Evolutionary conservation across 92 coral and sea anemone genomes (phyloP), one percentile per base, ranked within the genome.

Genomic region (Chrysogorgia sp.): DNA sequence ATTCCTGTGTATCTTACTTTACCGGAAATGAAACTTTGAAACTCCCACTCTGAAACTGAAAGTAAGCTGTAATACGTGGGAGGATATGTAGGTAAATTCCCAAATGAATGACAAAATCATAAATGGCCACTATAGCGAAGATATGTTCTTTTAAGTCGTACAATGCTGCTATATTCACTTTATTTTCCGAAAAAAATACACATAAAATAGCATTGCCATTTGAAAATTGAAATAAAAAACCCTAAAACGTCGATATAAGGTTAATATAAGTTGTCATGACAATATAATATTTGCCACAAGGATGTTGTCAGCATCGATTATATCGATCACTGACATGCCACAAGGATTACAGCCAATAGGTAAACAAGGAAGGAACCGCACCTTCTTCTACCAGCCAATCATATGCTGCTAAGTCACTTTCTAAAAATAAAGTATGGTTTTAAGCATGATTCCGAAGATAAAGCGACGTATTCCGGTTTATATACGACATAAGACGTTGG

Each of bases 381-480:
- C 77, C 63, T 21, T 23, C 65, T 17, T 40, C 26, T 14, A 37
- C 29, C 19, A 56, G 25, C 79, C 79, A 72, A 72, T 72, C 65
- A 56, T 17, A 21, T 34, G 37, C 6, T 33, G 23, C 2, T 53
- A 69, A 72, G 79, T 72, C 79, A 72, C 1, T 9, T 53, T 72
- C 79, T 72, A 72, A 72, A 72, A 52, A 72, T 72, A 72, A 1
- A 53, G 17, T 30, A 25, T 50, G 64, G 3, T 52, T 72, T 31
- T 72, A 53, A 52, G 55, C 20, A 33, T 65, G 33, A 50, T 34
- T 34, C 32, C 79, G 63, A 59, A 35, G n/a, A 13, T 4, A 31
- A 72, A 72, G 17, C 79, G 79, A 20, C 30, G 43, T 28, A 72
- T 72, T 72, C 79, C 79, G 79, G 65, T 72, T 56, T 10, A 29